Conservation (phyloP, 2,888 invertebrate genomes). For the Zelleria hepariella region DNA sequence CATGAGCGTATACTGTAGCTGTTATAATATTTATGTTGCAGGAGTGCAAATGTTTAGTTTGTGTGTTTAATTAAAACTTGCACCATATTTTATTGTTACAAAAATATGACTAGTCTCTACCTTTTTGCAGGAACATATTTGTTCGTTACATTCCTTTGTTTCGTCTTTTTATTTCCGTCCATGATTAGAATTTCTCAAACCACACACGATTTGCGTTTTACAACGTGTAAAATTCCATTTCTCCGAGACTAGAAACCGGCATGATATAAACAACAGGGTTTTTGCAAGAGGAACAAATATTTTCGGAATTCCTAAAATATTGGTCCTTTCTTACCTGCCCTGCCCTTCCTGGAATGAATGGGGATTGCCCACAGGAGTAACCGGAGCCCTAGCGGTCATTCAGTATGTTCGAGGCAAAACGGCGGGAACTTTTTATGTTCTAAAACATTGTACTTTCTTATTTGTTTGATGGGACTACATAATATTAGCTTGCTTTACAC, state of each 20-base stretch:
- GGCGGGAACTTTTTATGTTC: too few species aligned
- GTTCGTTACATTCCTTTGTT: not conserved
- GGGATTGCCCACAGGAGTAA: not conserved
- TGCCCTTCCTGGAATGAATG: not conserved
- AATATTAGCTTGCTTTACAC: too few species aligned
- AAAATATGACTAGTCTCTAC: not conserved
- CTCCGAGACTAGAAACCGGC: too few species aligned
- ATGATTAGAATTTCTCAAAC: not conserved
- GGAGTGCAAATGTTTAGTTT: not conserved
- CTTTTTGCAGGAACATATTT: not conserved
- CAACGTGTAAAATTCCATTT: not conserved
- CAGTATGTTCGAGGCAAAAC: too few species aligned
- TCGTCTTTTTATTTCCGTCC: not conserved
- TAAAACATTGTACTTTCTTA: too few species aligned
- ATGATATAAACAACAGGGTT: not conserved
- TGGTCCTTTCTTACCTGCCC: not conserved
- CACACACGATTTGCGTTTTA: not conserved
- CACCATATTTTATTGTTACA: not conserved
- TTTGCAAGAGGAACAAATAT: not conserved
- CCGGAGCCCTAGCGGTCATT: not conserved
- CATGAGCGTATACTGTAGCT: not conserved
- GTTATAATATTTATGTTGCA: not conserved
- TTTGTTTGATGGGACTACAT: too few species aligned
- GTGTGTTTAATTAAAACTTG: not conserved
- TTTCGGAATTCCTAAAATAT: not conserved